Conservation (phyloP, 2,797 vertebrate species). For the Chromobotia macracanthus region DNA sequence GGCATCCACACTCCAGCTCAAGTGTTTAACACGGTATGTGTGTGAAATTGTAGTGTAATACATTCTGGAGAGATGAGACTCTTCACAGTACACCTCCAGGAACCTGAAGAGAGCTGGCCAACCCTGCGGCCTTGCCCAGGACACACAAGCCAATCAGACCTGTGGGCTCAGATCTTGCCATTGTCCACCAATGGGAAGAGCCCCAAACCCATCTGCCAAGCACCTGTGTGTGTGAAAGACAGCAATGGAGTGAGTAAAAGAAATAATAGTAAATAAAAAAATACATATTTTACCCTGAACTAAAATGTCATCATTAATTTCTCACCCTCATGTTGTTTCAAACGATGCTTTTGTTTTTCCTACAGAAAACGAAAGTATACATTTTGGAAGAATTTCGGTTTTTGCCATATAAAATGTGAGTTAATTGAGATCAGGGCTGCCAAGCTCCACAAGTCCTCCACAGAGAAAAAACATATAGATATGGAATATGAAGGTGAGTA, state of each 20-base stretch:
- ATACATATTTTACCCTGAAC: not conserved
- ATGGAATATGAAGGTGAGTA: not conserved
- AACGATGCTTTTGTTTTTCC: not conserved
- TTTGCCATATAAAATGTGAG: not conserved
- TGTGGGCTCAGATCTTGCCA: conserved; percentile 45
- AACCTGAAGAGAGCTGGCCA: conserved; percentile 59
- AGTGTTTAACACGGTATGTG: conserved; percentile 57
- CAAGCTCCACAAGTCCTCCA: not conserved
- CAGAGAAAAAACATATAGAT: not conserved
- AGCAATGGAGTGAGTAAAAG: conserved; percentile 22
- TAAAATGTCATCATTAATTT: not conserved
- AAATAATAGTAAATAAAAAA: not conserved
- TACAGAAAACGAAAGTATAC: not conserved
- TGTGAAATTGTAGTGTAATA: conserved; percentile 65
- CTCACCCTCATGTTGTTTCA: not conserved
- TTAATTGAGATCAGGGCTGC: not conserved
- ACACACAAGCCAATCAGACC: conserved; percentile 68
- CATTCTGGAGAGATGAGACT: conserved; percentile 70
- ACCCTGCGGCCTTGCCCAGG: conserved; percentile 55
- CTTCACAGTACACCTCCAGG: conserved; percentile 71
- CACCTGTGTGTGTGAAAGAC: conserved; percentile 51
- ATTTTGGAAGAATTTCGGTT: not conserved
- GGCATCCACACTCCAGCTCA: conserved; percentile 58
- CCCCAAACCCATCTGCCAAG: conserved; percentile 23
- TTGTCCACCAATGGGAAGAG: conserved; percentile 50